Conservation (phyloP, 1,140 invertebrate genomes). For the Drosophila grimshawi region DNA sequence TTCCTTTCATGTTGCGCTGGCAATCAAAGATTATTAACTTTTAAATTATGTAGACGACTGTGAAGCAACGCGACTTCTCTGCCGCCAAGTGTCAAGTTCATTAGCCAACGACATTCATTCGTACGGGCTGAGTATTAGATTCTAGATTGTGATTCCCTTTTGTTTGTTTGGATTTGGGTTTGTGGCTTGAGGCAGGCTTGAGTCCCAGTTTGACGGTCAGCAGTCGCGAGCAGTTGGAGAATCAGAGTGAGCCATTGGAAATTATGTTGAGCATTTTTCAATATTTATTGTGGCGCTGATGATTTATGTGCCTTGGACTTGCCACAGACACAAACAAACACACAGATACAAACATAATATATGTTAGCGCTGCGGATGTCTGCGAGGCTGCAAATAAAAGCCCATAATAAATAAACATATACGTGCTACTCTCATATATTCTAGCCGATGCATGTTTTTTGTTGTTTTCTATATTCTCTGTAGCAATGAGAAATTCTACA, state of each 20-base stretch:
- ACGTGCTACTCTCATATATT: conserved; percentile 30
- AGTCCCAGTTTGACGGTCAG: background rate
- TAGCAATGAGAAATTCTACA: conserved; percentile 97
- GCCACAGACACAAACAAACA: conserved; percentile 5
- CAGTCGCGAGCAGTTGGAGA: conserved; percentile 10
- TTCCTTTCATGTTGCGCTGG: background rate
- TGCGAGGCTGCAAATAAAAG: conserved; percentile 40
- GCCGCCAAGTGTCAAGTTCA: conserved; percentile 41
- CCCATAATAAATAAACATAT: conserved; percentile 63
- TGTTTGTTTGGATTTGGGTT: background rate
- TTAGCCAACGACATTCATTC: conserved; percentile 16
- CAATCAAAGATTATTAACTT: conserved; percentile 71
- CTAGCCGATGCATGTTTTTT: conserved; percentile 24
- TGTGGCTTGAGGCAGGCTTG: background rate
- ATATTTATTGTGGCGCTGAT: conserved; percentile 67
- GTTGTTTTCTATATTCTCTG: conserved; percentile 51
- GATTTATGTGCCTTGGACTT: conserved; percentile 55
- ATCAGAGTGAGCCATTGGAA: conserved; percentile 39
- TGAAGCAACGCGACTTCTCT: conserved; percentile 1
- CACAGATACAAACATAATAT: background rate
- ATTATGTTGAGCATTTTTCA: conserved; percentile 61
- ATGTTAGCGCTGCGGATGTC: conserved; percentile 24
- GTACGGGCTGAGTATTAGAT: background rate
- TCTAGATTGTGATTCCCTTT: background rate
- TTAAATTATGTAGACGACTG: conserved; percentile 62